phyloP scores from a whole-genome alignment of 2,113 vertebrate genomes.

The Thermophis baileyi region DNA sequence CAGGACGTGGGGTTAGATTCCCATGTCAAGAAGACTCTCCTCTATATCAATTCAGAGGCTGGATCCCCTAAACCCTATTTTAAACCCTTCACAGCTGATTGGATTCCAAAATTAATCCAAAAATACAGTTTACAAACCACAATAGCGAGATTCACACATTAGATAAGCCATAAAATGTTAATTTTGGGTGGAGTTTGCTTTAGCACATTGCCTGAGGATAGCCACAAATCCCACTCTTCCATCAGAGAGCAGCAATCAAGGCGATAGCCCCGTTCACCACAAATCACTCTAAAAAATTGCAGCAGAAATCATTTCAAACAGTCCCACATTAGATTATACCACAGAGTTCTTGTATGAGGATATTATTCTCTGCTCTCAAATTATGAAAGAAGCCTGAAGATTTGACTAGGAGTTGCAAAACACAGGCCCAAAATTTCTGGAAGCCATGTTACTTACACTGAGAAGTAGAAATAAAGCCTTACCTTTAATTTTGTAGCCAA shows the following conservation, averaged over 20 bases:
- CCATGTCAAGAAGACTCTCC: neutral
- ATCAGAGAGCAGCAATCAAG: neutral
- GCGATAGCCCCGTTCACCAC: neutral
- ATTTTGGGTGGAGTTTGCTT: neutral
- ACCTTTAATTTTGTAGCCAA: neutral
- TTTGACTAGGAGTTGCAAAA: neutral
- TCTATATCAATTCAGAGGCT: neutral
- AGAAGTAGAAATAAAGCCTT: neutral
- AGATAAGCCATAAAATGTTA: neutral
- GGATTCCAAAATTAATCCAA: neutral
- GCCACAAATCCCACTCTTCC: neutral
- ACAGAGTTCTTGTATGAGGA: neutral
- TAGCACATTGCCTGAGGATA: neutral
- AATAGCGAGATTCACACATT: neutral
- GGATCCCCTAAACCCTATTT: neutral
- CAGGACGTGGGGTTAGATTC: neutral
- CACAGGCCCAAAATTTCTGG: neutral
- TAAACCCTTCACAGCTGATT: neutral
- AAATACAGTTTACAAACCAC: neutral
- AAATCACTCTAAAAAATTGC: neutral
- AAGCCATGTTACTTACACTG: neutral
- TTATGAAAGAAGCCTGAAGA: neutral
- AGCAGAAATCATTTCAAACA: neutral
- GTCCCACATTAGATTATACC: neutral
- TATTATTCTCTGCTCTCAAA: neutral